Evolutionary conservation across 2,113 vertebrate genomes (phyloP).

Genomic region (Corapipo altera): DNA sequence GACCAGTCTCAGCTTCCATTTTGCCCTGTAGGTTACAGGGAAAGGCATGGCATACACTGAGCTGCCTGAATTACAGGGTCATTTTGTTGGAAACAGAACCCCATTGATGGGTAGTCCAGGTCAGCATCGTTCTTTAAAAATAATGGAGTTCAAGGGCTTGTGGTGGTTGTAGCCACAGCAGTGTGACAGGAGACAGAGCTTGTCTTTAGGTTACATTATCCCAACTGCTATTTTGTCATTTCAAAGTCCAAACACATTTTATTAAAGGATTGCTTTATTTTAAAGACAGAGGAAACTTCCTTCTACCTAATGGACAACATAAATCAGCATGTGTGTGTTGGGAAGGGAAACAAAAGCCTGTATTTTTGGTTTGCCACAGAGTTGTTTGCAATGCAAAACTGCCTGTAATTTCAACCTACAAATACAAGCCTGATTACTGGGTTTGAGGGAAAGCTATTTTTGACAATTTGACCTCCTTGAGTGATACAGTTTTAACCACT

Average conservation of each 20-base stretch:
- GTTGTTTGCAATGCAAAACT: constrained; percentile 4
- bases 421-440: neutral
- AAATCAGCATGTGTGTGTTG: neutral
- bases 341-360: neutral
- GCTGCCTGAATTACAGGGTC: neutral
- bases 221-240: neutral
- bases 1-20: neutral
- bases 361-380: constrained; percentile 20
- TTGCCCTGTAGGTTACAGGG: neutral
- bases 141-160: neutral
- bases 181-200: neutral
- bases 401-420: constrained; percentile 26
- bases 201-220: neutral
- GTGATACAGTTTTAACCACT: neutral
- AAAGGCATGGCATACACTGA: neutral
- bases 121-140: neutral
- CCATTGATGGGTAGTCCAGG: neutral
- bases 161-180: neutral
- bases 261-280: neutral
- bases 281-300: neutral
- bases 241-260: neutral
- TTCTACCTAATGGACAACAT: neutral
- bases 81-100: neutral
- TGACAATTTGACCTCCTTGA: neutral
- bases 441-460: constrained; percentile 35